Percentiles rank a stretch among this genome's conserved stretches.
Evolutionary conservation across 2,888 invertebrate genomes (phyloP).

Genomic region (Dolichopus griseipennis): DNA sequence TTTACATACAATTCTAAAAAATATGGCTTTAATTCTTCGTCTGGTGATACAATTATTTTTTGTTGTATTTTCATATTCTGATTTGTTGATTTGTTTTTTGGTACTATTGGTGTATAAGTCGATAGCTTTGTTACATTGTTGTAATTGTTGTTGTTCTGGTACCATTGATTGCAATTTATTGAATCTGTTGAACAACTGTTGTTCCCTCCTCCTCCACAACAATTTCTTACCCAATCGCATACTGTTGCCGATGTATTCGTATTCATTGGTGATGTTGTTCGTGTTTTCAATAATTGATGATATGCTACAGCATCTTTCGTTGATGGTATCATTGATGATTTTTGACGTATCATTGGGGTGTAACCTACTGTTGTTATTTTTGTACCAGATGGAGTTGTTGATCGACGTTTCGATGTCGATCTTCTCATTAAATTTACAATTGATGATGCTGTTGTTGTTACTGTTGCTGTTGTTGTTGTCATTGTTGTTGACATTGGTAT

Average conservation of each 20-base stretch:
- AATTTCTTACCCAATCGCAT: slow-evolving; percentile 23
- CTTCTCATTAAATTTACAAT: slow-evolving; percentile 15
- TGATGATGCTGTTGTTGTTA: slow-evolving; percentile 14
- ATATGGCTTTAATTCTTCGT: slow-evolving; percentile 18
- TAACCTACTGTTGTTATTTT: slow-evolving; percentile 9
- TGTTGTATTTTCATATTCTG: slow-evolving; percentile 22
- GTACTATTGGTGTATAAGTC: slow-evolving; percentile 2
- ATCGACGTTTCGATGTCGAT: slow-evolving; percentile 7
- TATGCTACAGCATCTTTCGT: slow-evolving; percentile 20
- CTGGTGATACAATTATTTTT: slow-evolving; percentile 18
- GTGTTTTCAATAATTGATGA: not conserved
- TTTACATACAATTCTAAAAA: slow-evolving; percentile 35
- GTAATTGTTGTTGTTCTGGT: slow-evolving; percentile 20
- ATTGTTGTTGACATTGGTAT: slow-evolving; percentile 18
- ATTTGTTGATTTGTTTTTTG: not conserved
- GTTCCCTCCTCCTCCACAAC: slow-evolving; percentile 32
- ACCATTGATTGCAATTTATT: slow-evolving; percentile 17
- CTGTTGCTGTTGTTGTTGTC: too few species aligned
- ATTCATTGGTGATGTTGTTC: not conserved
- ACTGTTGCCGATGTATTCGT: not conserved
- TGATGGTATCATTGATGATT: slow-evolving; percentile 24
- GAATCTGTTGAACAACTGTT: slow-evolving; percentile 28
- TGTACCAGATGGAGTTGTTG: slow-evolving; percentile 13
- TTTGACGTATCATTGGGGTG: slow-evolving; percentile 14
- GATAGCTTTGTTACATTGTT: slow-evolving; percentile 12